Base-by-base conservation (phyloP, 2,797 vertebrate species). In the Eulemur rubriventer region DNA sequence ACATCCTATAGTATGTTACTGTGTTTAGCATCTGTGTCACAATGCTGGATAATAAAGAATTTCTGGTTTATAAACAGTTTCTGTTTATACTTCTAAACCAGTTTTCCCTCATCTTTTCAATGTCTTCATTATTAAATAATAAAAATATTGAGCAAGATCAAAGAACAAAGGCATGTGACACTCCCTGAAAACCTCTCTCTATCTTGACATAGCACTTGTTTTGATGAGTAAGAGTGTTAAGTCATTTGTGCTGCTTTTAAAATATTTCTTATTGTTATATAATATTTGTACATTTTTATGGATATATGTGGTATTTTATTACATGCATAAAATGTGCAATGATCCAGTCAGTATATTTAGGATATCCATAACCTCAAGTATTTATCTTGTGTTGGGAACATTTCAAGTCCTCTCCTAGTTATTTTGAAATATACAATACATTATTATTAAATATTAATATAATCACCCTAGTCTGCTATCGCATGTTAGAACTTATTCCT, bases 81-180 rank as follows among this genome's bases (percentile, higher is more conserved):
- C 57, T 88, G 12, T 88, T 88, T 46, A 61, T 84, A 73, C 52
- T 81, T 38, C 33, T 24, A 85, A 75, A 67, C 28, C 38, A 69
- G 52, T 73, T 65, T 89, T 46, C 26, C 33, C 3, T 94, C 38
- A 69, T 86, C 12, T 91, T 88, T 87, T 89, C 48, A 69, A 18
- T 73, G 57, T 73, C n/a, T 87, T 91, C 17, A 72, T 79, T 87
- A 72, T 93, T 89, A 84, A 80, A 57, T 89, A 81, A 46, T 92
- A n/a, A 78, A 95, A 91, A 69, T 78, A 65, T 16, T 61, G 35
- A 73, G 4, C 55, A 88, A 95, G 28, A 93, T 80, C 8, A 67
- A 72, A 91, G 63, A 46, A 82, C 26, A 91, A 84, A 83, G 50
- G 33, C 24, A 67, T 87, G 17, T 65, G 30, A 84, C 18, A 48